Conservation (phyloP, 2,797 vertebrate genomes). For the Sebastes itinus region DNA sequence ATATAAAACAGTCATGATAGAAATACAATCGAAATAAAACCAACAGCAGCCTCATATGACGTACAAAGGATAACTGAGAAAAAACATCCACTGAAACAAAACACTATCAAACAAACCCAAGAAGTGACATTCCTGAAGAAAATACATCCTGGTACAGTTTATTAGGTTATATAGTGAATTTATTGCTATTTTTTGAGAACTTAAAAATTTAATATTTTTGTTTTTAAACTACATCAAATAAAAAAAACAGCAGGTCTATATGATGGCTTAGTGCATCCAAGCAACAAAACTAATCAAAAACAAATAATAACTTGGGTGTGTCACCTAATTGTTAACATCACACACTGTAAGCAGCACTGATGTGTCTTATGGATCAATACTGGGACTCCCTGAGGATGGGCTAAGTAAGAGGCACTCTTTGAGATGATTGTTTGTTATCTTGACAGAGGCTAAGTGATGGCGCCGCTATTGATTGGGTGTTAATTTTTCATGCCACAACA, state of each 20-base stretch:
- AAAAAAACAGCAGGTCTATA: not conserved
- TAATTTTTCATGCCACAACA: conserved; percentile 36
- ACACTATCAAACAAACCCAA: not conserved
- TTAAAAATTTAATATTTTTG: no score
- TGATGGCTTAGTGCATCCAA: not conserved
- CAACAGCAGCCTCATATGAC: not conserved
- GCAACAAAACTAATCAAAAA: not conserved
- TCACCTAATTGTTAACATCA: not conserved
- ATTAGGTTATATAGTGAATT: not conserved
- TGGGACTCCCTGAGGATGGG: conserved; percentile 42
- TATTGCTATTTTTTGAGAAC: not conserved
- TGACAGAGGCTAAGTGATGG: conserved; percentile 32
- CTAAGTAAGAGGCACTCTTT: conserved; percentile 53
- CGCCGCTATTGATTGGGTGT: conserved; percentile 31
- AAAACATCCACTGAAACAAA: not conserved
- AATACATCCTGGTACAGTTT: not conserved
- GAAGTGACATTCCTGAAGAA: not conserved
- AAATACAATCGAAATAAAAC: not conserved
- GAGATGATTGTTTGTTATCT: conserved; percentile 46
- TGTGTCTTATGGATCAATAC: conserved; percentile 43
- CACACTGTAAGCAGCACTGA: not conserved
- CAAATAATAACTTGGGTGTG: not conserved
- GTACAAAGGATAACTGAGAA: no score
- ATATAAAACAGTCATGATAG: not conserved
- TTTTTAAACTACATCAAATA: not conserved